Percentiles rank a stretch among this genome's conserved stretches.
Conservation (phyloP, 1,140 invertebrate species). For the Glomeris maerens region DNA sequence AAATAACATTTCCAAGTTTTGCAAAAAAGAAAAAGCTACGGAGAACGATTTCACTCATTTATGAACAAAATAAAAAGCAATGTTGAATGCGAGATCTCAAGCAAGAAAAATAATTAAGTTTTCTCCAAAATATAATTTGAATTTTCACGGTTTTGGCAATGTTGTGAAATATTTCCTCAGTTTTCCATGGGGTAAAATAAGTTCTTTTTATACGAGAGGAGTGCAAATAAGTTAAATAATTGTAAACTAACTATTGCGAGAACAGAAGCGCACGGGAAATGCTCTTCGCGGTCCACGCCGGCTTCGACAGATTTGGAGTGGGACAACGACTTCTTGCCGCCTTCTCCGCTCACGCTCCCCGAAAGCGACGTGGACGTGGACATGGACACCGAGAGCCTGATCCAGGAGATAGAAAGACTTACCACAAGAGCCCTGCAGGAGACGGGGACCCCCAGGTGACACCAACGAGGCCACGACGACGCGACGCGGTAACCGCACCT, state of each 20-base stretch:
- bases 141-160: too few species aligned
- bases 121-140: too few species aligned
- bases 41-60: too few species aligned
- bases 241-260: neutral
- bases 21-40: too few species aligned
- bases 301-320: slow-evolving; percentile 10
- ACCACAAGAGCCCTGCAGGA: slow-evolving; percentile 11
- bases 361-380: slow-evolving; percentile 3
- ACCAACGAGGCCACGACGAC: too few species aligned
- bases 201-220: neutral
- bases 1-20: too few species aligned
- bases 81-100: too few species aligned
- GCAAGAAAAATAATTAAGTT: too few species aligned
- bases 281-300: slow-evolving; percentile 2
- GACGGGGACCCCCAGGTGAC: neutral
- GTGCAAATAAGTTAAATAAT: neutral
- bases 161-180: neutral
- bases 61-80: too few species aligned
- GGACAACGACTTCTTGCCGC: slow-evolving; percentile 7
- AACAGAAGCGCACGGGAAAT: neutral
- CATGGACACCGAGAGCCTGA: slow-evolving; percentile 14
- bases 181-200: neutral
- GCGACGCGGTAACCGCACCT: too few species aligned
- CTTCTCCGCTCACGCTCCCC: slow-evolving; percentile 3
- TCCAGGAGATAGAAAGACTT: slow-evolving; percentile 13